Evolutionary conservation across 2,113 vertebrate species (phyloP).

Genomic region (Gasterosteus nipponicus): DNA sequence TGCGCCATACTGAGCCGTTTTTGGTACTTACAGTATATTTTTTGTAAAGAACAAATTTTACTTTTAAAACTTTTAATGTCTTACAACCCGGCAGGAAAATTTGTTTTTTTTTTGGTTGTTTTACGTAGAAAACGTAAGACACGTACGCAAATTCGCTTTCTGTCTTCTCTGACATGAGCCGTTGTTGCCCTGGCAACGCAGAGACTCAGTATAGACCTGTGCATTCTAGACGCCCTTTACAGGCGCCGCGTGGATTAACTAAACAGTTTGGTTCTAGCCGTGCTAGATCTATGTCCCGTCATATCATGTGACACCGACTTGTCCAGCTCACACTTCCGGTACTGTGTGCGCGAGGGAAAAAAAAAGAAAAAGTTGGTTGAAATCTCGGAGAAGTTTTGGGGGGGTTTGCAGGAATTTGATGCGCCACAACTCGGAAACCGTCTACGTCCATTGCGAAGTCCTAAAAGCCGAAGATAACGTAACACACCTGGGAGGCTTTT

Average conservation of each 20-base stretch:
- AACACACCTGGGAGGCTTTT: not conserved
- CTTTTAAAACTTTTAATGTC: not conserved
- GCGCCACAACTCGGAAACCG: not conserved
- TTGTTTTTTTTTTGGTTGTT: not conserved
- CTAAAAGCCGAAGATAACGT: not conserved
- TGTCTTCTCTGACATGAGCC: not conserved
- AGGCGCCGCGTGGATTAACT: too few species aligned
- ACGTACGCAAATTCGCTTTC: not conserved
- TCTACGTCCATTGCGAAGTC: not conserved
- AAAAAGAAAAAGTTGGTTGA: slow-evolving; percentile 54
- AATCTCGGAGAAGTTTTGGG: slow-evolving; percentile 63
- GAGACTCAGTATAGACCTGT: slow-evolving; percentile 1
- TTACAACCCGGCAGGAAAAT: not conserved
- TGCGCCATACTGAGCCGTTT: not conserved
- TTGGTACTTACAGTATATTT: not conserved
- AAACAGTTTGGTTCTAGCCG: not conserved
- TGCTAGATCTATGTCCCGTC: slow-evolving; percentile 4
- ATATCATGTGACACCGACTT: slow-evolving; percentile 80
- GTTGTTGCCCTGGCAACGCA: slow-evolving; percentile 31
- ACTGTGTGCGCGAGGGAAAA: slow-evolving; percentile 50
- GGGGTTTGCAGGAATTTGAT: not conserved
- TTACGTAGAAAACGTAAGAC: not conserved
- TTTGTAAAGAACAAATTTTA: not conserved
- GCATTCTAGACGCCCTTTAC: not conserved
- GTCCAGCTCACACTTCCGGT: slow-evolving; percentile 83